Conservation (phyloP, 1,140 invertebrate genomes). For the Dinoponera quadriceps region DNA sequence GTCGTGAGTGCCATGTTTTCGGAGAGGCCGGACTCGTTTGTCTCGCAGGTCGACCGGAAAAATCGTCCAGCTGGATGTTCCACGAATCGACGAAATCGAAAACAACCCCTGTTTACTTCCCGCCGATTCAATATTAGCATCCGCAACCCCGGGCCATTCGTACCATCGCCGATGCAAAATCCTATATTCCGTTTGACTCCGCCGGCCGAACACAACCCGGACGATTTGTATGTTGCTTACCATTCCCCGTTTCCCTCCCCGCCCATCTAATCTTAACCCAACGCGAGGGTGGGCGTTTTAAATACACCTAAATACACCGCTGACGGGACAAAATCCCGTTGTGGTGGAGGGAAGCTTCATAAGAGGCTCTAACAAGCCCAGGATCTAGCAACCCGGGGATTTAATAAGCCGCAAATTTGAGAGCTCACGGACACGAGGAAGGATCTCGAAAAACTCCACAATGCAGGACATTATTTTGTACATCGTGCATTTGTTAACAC, state of each 20-base stretch:
- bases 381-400: not conserved
- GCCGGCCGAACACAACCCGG: conserved; percentile 9
- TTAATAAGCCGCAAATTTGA: conserved; percentile 5
- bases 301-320: conserved; percentile 17
- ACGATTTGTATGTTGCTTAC: conserved; percentile 28
- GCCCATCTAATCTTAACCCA: not conserved
- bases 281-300: conserved; percentile 33
- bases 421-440: not conserved
- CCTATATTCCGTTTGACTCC: conserved; percentile 55
- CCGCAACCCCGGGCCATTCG: conserved; percentile 17
- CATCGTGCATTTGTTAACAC: no score
- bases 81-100: conserved; percentile 28
- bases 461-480: no score
- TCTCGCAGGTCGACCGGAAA: conserved; percentile 19
- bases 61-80: conserved; percentile 4
- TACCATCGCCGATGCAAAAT: conserved; percentile 23
- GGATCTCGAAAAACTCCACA: no score
- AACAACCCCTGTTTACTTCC: conserved; percentile 43
- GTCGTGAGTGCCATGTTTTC: conserved; percentile 8
- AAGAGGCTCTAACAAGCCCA: conserved; percentile 13
- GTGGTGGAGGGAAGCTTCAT: conserved; percentile 4
- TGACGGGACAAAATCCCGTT: not conserved
- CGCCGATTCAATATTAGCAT: conserved; percentile 54
- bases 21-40: not conserved
- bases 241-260: not conserved